A percentile compares a stretch with the other conserved stretches of the same genome.
Conservation (phyloP, 2,888 invertebrate genomes). For the Ligdia adustata region DNA sequence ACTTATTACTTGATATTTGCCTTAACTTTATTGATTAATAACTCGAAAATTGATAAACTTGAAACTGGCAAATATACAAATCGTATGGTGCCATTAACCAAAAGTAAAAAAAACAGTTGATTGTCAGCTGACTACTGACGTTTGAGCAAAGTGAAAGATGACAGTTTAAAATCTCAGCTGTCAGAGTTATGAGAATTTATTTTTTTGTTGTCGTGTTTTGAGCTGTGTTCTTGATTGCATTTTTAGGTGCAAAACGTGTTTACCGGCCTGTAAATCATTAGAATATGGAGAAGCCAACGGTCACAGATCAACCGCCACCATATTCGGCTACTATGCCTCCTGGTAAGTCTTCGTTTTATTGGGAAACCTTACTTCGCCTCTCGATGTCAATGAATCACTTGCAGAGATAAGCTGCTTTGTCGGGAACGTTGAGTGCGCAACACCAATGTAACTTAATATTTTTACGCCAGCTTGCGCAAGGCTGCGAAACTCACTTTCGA, state of each 20-base stretch:
- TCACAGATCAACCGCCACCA: conserved; percentile 78
- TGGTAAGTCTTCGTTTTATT: conserved; percentile 49
- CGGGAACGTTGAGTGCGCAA: conserved; percentile 44
- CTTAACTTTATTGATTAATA: too few species aligned
- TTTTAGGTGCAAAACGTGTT: conserved; percentile 16
- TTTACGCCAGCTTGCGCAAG: conserved; percentile 10
- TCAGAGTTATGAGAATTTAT: too few species aligned
- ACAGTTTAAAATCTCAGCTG: too few species aligned
- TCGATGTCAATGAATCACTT: conserved; percentile 53
- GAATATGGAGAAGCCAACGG: conserved; percentile 69
- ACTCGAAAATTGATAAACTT: too few species aligned
- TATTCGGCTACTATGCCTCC: conserved; percentile 72
- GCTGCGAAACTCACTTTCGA: conserved; percentile 1
- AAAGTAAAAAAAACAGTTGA: too few species aligned
- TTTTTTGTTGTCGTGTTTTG: conserved; percentile 30
- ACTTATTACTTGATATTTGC: too few species aligned
- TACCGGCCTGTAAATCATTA: neutral
- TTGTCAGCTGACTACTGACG: conserved; percentile 42
- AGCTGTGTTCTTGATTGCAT: conserved; percentile 26
- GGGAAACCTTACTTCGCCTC: conserved; percentile 6
- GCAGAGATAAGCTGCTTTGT: conserved; percentile 55
- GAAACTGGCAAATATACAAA: too few species aligned
- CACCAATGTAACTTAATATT: conserved; percentile 30
- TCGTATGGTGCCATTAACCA: too few species aligned
- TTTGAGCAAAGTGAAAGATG: too few species aligned